phyloP scores from a whole-genome alignment of 2,888 invertebrate genomes.

The Nycteola revayana region DNA sequence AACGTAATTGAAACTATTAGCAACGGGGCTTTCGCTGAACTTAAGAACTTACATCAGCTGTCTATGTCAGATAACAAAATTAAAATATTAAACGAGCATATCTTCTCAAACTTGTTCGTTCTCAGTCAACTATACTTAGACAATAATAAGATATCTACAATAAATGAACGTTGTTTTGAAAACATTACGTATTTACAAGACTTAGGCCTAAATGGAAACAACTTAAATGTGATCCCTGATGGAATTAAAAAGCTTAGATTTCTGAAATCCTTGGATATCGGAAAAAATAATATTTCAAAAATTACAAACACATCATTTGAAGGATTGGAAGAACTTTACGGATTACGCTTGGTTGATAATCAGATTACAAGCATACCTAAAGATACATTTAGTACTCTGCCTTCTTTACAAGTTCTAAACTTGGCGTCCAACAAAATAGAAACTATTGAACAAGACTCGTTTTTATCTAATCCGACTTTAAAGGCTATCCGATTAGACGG shows the following conservation, averaged over 20 bases:
- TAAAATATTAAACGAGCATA: constrained; percentile 84
- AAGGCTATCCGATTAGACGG: constrained; percentile 89
- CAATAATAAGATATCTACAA: constrained; percentile 85
- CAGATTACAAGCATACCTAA: constrained; percentile 87
- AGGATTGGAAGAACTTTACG: constrained; percentile 87
- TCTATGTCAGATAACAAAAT: constrained; percentile 88
- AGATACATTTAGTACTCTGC: constrained; percentile 87
- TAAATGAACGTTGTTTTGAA: constrained; percentile 87
- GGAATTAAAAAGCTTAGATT: constrained; percentile 85
- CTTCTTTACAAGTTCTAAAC: constrained; percentile 89
- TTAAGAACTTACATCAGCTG: constrained; percentile 88
- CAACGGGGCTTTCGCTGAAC: constrained; percentile 87
- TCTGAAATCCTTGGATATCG: constrained; percentile 89
- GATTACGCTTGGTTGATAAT: constrained; percentile 90
- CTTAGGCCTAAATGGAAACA: constrained; percentile 88
- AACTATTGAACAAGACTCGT: constrained; percentile 88
- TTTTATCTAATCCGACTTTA: constrained; percentile 86
- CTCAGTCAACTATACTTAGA: constrained; percentile 88
- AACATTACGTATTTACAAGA: constrained; percentile 90
- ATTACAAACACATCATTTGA: constrained; percentile 88
- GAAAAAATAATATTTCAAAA: constrained; percentile 88
- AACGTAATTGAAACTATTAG: constrained; percentile 87
- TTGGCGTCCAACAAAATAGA: constrained; percentile 90
- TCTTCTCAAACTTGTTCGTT: constrained; percentile 87
- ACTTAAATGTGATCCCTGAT: constrained; percentile 84